Percentiles rank a stretch among this genome's conserved stretches.
These are phyloP conservation scores for Zootoca vivipara DNA, from an alignment of 2,113 vertebrate genomes.

Conservation along the genomic window DNA sequence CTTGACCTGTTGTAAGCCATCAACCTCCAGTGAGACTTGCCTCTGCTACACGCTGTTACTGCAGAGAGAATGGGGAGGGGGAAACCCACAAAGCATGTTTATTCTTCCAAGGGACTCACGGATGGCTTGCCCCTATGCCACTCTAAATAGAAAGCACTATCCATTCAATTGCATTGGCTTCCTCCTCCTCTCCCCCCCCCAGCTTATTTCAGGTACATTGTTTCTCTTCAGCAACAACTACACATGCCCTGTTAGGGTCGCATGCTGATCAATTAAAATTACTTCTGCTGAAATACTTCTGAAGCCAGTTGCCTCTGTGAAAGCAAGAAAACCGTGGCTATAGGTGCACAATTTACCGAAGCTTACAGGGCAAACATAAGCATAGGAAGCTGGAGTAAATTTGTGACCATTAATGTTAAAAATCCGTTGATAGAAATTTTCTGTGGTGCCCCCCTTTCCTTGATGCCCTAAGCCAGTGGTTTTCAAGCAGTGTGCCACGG, in stretches of 20 bases:
- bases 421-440: too few species aligned
- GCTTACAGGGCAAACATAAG: neutral
- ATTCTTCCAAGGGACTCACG: neutral
- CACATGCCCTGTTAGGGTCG: neutral
- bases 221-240: neutral
- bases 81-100: neutral
- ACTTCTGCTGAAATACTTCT: neutral
- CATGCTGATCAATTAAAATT: fast-evolving
- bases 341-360: neutral
- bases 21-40: neutral
- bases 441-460: too few species aligned
- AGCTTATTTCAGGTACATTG: neutral
- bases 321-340: neutral
- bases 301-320: neutral
- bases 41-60: neutral
- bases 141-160: neutral
- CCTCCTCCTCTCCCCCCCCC: neutral
- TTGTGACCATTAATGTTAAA: too few species aligned
- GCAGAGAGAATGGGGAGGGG: neutral
- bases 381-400: too few species aligned
- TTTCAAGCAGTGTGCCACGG: too few species aligned
- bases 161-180: neutral
- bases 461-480: neutral
- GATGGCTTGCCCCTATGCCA: neutral
- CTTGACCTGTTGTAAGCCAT: neutral